Base-by-base conservation (phyloP, 2,888 invertebrate genomes). In the Chirona hameri region DNA sequence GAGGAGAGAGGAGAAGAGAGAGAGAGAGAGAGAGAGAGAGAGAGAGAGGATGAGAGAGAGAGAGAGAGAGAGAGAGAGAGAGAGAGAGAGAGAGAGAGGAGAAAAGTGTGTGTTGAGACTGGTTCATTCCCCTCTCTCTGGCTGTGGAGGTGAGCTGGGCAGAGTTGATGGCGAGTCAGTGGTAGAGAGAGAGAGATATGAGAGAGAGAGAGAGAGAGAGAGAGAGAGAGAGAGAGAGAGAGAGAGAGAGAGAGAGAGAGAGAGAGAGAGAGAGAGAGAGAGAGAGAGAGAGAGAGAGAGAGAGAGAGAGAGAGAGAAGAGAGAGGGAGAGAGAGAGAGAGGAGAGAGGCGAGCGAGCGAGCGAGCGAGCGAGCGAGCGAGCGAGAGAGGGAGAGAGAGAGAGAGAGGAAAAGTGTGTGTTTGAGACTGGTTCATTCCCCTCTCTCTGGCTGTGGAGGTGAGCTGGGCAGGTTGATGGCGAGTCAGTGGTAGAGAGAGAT, bases 241-340 rank as follows among this genome's bases (percentile, higher is more conserved):
- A 57, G 80, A 82, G 29, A 79, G 55, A 82, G 79, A 79, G 82
- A 52, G 27, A 79, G 79, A 79, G 55, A 29, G 79, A 82, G n/a
- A 55, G 79, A 79, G 55, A 29, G 82, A 82, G 24, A 79, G 82
- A 82, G 29, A 29, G 72, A 48, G n/a, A 57, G 80, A 82, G 29
- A 79, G 55, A 82, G 79, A 79, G 82, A 52, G 27, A 79, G 79
- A 79, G 55, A 29, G 79, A 82, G n/a, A 55, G 79, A 79, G 55
- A 29, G 82, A 82, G 24, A 79, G 82, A 82, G 29, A 29, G 72
- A 48, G 48, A n/a, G 48, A 48, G 48, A 48, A 12, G 48, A 48
- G 48, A 48, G 48, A 48, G 48, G 12, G 48, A 48, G 48, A 48
- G 48, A 48, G 48, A 48, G 48, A 48, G 48, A 48, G 48, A n/a